These are phyloP conservation scores for Acrossocheilus wenchowensis DNA, from an alignment of 2,797 vertebrate genomes.

Conservation along the genomic window DNA sequence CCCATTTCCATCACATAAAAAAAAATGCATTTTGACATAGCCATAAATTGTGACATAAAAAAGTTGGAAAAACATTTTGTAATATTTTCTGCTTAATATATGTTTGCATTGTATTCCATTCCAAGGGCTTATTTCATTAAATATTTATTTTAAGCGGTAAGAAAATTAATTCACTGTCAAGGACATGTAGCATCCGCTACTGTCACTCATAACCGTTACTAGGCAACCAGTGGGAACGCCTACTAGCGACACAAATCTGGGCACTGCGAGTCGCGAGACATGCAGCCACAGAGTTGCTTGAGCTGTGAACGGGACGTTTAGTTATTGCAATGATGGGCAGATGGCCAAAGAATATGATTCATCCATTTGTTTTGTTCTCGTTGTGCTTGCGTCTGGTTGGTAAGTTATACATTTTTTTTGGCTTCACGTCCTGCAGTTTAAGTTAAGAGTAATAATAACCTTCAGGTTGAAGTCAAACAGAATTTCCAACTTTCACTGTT, in stretches of 20 bases:
- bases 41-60: no score
- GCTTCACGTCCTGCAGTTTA: background rate
- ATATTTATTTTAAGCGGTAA: background rate
- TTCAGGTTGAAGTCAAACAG: background rate
- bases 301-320: background rate
- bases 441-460: background rate
- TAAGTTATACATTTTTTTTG: background rate
- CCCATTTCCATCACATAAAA: no score
- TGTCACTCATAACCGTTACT: background rate
- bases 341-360: background rate
- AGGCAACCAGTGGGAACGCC: background rate
- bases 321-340: background rate
- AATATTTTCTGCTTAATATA: no score
- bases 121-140: no score
- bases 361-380: background rate
- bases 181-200: background rate
- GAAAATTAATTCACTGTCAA: background rate
- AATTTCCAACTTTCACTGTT: background rate
- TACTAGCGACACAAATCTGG: background rate
- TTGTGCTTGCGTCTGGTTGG: background rate
- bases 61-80: no score
- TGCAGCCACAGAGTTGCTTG: background rate
- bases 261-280: background rate
- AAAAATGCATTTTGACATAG: no score
- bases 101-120: no score